Evolutionary conservation across 2,113 vertebrate species (phyloP).

Genomic region (Microcebus tavaratra): DNA sequence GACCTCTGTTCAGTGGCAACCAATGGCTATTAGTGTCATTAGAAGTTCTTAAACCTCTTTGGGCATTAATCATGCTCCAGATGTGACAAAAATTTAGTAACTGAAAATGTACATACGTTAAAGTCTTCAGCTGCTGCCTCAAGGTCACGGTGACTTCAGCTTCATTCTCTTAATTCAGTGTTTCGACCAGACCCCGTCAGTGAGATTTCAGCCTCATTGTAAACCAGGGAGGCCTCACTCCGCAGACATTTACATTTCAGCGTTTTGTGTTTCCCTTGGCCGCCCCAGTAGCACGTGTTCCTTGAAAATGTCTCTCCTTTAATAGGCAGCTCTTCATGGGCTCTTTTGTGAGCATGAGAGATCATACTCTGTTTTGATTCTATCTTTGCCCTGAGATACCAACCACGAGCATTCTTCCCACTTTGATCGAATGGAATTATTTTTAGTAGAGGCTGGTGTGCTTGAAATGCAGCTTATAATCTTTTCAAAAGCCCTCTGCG

Average conservation of each 20-base stretch:
- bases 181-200: background rate
- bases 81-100: constrained; percentile 40
- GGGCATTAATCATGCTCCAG: constrained; percentile 36
- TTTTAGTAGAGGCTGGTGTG: constrained; percentile 80
- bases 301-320: background rate
- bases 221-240: background rate
- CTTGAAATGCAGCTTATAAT: constrained; percentile 78
- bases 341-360: background rate
- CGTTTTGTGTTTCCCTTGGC: background rate
- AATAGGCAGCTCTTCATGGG: background rate
- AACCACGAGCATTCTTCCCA: constrained; percentile 71
- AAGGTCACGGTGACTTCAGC: constrained; percentile 15
- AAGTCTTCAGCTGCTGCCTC: constrained; percentile 17
- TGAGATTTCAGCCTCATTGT: background rate
- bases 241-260: background rate
- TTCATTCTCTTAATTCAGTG: background rate
- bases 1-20: background rate
- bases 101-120: background rate
- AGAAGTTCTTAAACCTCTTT: constrained; percentile 28
- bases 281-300: background rate
- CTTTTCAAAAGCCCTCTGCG: constrained; percentile 79
- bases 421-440: constrained; percentile 78
- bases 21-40: constrained; percentile 12
- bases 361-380: constrained; percentile 33
- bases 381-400: constrained; percentile 67